Evolutionary conservation across 1,140 invertebrate species (phyloP).

Genomic region (Subanguina moxae): DNA sequence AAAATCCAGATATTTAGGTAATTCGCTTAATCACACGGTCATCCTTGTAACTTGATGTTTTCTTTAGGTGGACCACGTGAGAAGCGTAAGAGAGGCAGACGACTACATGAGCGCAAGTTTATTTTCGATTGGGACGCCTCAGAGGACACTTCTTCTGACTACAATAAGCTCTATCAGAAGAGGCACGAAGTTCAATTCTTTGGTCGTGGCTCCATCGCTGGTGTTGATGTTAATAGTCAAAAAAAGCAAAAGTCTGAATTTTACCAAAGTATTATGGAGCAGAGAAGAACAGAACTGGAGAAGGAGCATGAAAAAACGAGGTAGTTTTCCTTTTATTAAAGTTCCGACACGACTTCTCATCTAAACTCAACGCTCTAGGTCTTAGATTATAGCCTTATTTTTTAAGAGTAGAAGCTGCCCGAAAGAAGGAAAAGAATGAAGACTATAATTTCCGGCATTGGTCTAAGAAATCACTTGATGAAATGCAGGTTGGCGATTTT

Average conservation of each 20-base stretch:
- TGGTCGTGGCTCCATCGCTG: slow-evolving; percentile 92
- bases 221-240: slow-evolving; percentile 82
- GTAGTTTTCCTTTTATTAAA: slow-evolving; percentile 10
- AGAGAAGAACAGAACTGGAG: slow-evolving; percentile 87
- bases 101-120: slow-evolving; percentile 96
- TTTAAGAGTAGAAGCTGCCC: slow-evolving; percentile 35
- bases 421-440: slow-evolving; percentile 70
- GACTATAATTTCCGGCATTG: slow-evolving; percentile 98
- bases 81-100: slow-evolving; percentile 73
- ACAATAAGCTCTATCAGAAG: slow-evolving; percentile 93
- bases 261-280: slow-evolving; percentile 91
- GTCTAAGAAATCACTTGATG: slow-evolving; percentile 84
- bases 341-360: no score
- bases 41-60: background rate
- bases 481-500: slow-evolving; percentile 73
- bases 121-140: slow-evolving; percentile 99
- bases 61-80: slow-evolving; percentile 77
- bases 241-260: slow-evolving; percentile 96
- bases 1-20: slow-evolving; percentile 41
- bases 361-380: no score
- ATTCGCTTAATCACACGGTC: background rate
- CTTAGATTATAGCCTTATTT: background rate
- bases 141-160: slow-evolving; percentile 96
- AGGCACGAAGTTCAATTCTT: slow-evolving; percentile 92
- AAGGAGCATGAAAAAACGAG: slow-evolving; percentile 82